Base-by-base conservation (phyloP, 2,113 vertebrate genomes). In the Nannobrachium achirus region DNA sequence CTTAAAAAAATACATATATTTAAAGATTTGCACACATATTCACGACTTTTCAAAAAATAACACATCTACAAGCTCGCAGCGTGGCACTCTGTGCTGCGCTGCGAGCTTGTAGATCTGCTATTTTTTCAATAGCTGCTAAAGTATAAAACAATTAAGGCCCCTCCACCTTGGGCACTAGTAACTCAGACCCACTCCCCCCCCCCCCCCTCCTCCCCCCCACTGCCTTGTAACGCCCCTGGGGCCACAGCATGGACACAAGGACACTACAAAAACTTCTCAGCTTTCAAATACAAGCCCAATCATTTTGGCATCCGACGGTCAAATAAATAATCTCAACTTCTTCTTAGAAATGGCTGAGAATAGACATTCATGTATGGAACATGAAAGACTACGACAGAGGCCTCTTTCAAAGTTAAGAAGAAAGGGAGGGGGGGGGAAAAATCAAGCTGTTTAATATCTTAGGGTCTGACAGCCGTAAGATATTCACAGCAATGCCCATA, bases 341-440 rank as follows among this genome's bases (percentile, higher is more conserved):
- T 79, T 87, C 88, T 85, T 51, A 66, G 67, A 83, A 86, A 85
- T 83, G 88, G 81, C 75, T 85, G 83, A 82, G 58, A 87, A 89
- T 70, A 62, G 72, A 69, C 55, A 33, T 73, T 78, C 63, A 19
- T 13, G 25, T 57, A 63, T 56, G 56, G 56, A 40, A 39, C 49
- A 15, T 69, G 5, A 60, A 61, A 73, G 63, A n/a, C n/a, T n/a
- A n/a, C n/a, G n/a, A 57, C 60, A 42, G n/a, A 49, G 8, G 60
- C 58, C 55, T 78, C 40, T 15, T 38, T 60, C 46, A 45, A 55
- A 55, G 52, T 56, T 49, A 53, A 44, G 67, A 58, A 56, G n/a
- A 33, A 25, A 33, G 25, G 48, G 2, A 33, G 25, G 48, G 2
- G 1, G 14, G 51, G 49, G 50, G 52, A 42, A 39, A 40, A 69